phyloP scores from a whole-genome alignment of 1,140 invertebrate genomes.

The Rhyzopertha dominica region DNA sequence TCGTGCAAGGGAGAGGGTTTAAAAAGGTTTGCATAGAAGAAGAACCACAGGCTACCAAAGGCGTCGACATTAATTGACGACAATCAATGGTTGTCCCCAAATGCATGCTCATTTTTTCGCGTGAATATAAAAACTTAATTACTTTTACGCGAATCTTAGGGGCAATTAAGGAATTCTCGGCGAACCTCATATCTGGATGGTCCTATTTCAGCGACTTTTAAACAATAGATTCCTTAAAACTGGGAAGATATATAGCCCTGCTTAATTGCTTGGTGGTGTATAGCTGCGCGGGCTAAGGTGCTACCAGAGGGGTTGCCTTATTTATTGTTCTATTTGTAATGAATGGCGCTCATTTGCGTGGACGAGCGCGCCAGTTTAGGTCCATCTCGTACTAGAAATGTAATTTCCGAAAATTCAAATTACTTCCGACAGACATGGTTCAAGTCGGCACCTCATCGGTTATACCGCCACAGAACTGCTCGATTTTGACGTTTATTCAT shows the following conservation, averaged over 20 bases:
- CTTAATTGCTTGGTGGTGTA: conserved; percentile 10
- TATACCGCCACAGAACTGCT: no score
- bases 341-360: conserved; percentile 27
- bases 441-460: no score
- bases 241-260: conserved; percentile 1
- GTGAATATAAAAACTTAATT: conserved; percentile 20
- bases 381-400: conserved; percentile 24
- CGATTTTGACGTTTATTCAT: no score
- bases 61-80: no score
- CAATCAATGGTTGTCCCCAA: no score
- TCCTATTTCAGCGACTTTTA: background rate
- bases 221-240: conserved; percentile 1
- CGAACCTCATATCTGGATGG: conserved; percentile 10
- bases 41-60: no score
- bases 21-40: no score
- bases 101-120: no score
- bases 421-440: conserved; percentile 24
- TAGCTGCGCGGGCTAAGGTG: background rate
- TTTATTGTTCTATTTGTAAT: conserved; percentile 29
- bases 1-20: no score
- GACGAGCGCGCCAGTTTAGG: conserved; percentile 15
- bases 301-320: conserved; percentile 20
- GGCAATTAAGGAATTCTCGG: conserved; percentile 14
- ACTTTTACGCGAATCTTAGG: conserved; percentile 13
- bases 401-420: conserved; percentile 31